A percentile compares a stretch with the other conserved stretches of the same genome.
Evolutionary conservation across 2,113 vertebrate genomes (phyloP).

Genomic region (Neodon shergylaensis): DNA sequence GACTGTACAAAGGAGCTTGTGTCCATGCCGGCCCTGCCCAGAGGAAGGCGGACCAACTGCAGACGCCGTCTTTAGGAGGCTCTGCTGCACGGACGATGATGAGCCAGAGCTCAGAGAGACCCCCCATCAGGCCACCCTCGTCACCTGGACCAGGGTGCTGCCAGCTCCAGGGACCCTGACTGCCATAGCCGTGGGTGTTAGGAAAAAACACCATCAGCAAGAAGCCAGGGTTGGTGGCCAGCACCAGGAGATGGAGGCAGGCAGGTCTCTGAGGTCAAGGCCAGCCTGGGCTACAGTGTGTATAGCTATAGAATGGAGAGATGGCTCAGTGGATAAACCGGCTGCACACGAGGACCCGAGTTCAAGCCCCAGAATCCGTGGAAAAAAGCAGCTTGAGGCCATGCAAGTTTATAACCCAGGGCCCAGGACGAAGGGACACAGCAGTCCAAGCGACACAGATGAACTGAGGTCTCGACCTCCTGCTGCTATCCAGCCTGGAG

Average conservation of each 20-base stretch:
- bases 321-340: not conserved
- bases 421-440: not conserved
- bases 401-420: not conserved
- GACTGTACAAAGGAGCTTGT: slow-evolving; percentile 71
- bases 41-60: not conserved
- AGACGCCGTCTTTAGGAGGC: not conserved
- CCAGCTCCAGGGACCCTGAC: not conserved
- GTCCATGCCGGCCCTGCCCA: slow-evolving; percentile 1
- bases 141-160: not conserved
- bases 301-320: too few species aligned
- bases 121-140: too few species aligned
- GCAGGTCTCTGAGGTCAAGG: not conserved
- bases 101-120: not conserved
- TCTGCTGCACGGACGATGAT: not conserved
- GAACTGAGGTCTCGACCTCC: not conserved
- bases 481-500: not conserved
- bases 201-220: too few species aligned
- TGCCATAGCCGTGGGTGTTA: too few species aligned
- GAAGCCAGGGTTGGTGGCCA: not conserved
- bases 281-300: not conserved
- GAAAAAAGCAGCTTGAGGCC: not conserved
- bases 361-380: not conserved
- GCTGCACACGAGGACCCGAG: not conserved
- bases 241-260: too few species aligned
- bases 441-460: not conserved